Evolutionary conservation across 2,888 invertebrate species (phyloP).

Genomic region (Pheosia tremula): DNA sequence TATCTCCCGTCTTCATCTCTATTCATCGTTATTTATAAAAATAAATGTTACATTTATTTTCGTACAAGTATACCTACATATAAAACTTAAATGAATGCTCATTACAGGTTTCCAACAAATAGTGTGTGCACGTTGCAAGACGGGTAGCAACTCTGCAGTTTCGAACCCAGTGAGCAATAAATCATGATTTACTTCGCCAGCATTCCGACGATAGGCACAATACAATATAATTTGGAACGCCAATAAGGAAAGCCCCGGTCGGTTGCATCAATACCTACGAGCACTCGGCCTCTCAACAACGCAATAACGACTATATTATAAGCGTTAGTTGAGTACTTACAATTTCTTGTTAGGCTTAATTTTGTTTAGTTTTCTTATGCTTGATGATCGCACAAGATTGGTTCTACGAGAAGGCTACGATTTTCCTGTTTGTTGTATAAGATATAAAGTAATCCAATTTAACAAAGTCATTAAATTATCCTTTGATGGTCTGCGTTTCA

Average conservation of each 20-base stretch:
- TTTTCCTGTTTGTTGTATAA: background rate
- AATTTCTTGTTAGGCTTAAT: background rate
- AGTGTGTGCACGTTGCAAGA: background rate
- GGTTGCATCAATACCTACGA: constrained; percentile 24
- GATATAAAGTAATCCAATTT: background rate
- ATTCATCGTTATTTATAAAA: too few species aligned
- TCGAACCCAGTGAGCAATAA: constrained; percentile 26
- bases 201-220: constrained; percentile 25
- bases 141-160: constrained; percentile 25
- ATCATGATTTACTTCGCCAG: constrained; percentile 36
- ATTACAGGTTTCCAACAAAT: background rate
- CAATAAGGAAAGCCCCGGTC: constrained; percentile 36
- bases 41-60: too few species aligned
- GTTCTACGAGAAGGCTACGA: background rate
- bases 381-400: background rate
- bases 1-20: too few species aligned
- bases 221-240: constrained; percentile 37
- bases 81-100: too few species aligned
- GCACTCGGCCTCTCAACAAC: background rate
- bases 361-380: background rate
- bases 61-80: too few species aligned
- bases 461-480: background rate
- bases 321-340: background rate
- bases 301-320: background rate
- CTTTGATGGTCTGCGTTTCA: background rate